These are phyloP conservation scores for Rhabditoides inermis DNA, from an alignment of 2,888 invertebrate genomes.

Conservation along the genomic window DNA sequence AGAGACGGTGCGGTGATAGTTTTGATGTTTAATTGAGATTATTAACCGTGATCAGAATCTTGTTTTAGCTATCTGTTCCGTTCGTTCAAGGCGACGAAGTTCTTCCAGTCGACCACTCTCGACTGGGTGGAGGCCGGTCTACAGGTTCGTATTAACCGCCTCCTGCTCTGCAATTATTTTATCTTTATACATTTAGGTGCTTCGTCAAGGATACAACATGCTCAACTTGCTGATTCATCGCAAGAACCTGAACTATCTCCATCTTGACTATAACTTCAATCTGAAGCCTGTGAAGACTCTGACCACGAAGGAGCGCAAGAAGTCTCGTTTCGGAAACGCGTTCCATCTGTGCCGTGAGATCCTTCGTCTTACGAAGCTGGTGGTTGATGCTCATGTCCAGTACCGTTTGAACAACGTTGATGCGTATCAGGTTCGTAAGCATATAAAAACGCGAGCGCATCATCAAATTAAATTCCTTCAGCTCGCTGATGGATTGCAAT, in stretches of 20 bases:
- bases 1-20: constrained; percentile 66
- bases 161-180: too few relatives aligned
- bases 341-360: constrained; percentile 99
- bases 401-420: constrained; percentile 95
- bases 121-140: constrained; percentile 99
- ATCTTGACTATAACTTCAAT: constrained; percentile 99
- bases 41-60: not conserved
- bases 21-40: not conserved
- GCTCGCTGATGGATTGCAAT: constrained; percentile 92
- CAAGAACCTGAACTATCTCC: constrained; percentile 96
- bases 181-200: too few relatives aligned
- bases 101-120: constrained; percentile 96
- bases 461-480: too few relatives aligned
- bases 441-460: not conserved
- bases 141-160: constrained; percentile 61
- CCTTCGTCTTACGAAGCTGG: constrained; percentile 88
- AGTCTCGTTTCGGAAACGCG: constrained; percentile 71
- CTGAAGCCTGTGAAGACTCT: constrained; percentile 97
- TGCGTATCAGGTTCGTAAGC: constrained; percentile 70
- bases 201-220: constrained; percentile 99
- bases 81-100: constrained; percentile 98
- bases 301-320: constrained; percentile 97
- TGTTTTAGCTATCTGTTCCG: constrained; percentile 77
- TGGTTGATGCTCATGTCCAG: constrained; percentile 98
- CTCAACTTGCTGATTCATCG: constrained; percentile 93